Conservation (phyloP, 2,888 invertebrate species). For the Drosophila anomelani region DNA sequence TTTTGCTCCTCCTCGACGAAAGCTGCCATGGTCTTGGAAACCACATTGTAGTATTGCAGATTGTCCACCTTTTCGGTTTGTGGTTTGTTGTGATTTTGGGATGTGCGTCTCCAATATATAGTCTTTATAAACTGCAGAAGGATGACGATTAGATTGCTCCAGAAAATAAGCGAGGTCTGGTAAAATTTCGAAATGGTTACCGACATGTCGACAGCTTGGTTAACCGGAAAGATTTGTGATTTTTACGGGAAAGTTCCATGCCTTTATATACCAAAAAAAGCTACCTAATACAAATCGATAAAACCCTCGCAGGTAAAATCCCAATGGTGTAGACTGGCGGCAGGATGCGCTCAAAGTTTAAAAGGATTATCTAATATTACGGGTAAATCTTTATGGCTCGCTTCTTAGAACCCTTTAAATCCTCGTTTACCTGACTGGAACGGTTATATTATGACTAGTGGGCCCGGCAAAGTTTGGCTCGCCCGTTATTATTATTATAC, state of each 20-base stretch:
- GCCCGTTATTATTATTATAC: too few species aligned
- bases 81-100: not conserved
- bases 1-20: conserved; percentile 11
- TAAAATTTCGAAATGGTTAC: not conserved
- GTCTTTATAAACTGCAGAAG: conserved; percentile 34
- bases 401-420: not conserved
- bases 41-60: too few species aligned
- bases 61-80: not conserved
- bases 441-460: not conserved
- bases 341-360: not conserved
- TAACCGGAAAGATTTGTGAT: not conserved
- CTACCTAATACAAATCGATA: not conserved
- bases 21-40: not conserved
- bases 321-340: too few species aligned
- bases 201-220: conserved; percentile 39
- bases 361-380: too few species aligned
- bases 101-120: not conserved
- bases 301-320: not conserved
- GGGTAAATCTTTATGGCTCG: too few species aligned
- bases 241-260: accelerated
- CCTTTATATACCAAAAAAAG: not conserved
- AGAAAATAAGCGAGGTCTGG: conserved; percentile 21
- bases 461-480: too few species aligned
- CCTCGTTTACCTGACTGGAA: not conserved
- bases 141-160: conserved; percentile 25